These are phyloP conservation scores for Entomyzon cyanotis DNA, from an alignment of 2,113 vertebrate species.

Conservation along the genomic window DNA sequence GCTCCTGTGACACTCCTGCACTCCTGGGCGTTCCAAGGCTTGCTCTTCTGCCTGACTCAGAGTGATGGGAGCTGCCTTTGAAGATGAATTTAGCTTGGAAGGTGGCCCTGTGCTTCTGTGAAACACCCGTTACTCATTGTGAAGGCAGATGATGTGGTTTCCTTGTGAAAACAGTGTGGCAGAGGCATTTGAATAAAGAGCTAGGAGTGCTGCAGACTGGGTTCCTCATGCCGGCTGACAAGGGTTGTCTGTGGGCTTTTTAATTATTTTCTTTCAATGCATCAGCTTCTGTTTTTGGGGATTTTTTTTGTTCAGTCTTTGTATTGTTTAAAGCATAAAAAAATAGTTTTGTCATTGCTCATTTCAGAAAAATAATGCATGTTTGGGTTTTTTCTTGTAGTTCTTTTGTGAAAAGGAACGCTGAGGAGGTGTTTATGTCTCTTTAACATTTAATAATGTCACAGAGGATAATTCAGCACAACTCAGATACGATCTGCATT, in stretches of 20 bases:
- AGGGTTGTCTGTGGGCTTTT: neutral
- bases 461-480: neutral
- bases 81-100: conserved; percentile 1
- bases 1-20: neutral
- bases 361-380: neutral
- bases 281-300: accelerated
- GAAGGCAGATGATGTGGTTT: neutral
- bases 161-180: neutral
- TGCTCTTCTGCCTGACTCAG: neutral
- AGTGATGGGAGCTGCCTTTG: neutral
- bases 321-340: neutral
- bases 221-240: neutral
- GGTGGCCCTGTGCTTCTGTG: conserved; percentile 7
- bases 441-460: neutral
- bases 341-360: neutral
- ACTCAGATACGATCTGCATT: neutral
- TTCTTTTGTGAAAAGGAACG: neutral
- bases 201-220: neutral
- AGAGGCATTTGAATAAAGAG: neutral
- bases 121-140: neutral
- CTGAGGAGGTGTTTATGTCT: neutral
- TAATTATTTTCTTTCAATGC: neutral
- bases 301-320: neutral
- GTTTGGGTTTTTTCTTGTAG: neutral
- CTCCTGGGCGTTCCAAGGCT: neutral